Base-by-base conservation (phyloP, 2,113 vertebrate species). In the Amia ocellicauda region DNA sequence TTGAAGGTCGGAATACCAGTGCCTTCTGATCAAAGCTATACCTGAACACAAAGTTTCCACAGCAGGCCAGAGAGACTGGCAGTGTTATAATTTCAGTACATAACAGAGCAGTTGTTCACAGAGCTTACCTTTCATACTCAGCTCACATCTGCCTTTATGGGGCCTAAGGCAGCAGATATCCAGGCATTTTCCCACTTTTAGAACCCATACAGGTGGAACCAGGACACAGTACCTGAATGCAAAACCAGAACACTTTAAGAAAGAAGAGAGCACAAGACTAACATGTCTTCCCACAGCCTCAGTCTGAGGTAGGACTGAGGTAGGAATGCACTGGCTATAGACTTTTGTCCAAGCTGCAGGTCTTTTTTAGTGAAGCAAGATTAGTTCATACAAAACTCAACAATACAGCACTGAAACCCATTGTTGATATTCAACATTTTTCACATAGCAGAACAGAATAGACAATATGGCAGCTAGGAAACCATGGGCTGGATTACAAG, bases 381-480 rank as follows among this genome's bases (percentile, higher is more conserved):
- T 99, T 99, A 99, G 95, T 98, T 99, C 95, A 99, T 99, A 99
- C 93, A 99, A 98, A 98, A 99, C 94, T 98, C 95, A 98, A 99
- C 95, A 99, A 99, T 98, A 95, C 95, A 88, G 92, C 94, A 94
- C 92, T 97, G 95, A 99, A 97, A 98, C 93, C 94, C 94, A 99
- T 98, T 99, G 95, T 99, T 99, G 96, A 99, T 98, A 98, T 99
- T 98, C 96, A 98, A 97, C 96, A 99, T 99, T 99, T 99, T 98
- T 98, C 96, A 99, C 96, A 99, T 99, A 98, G 96, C 94, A 89
- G 95, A 95, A 94, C 95, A 98, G 95, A 99, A 97, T 97, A 98
- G 96, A 99, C 96, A 99, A 98, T 98, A 93, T 84, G 94, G 96
- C 93, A 93, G 95, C 92, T 89, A 92, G 94, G 95, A 99, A 99